Percentiles rank a stretch among this genome's conserved stretches.
phyloP scores from a whole-genome alignment of 2,888 invertebrate species.

The Pandemis cinnamomeana region DNA sequence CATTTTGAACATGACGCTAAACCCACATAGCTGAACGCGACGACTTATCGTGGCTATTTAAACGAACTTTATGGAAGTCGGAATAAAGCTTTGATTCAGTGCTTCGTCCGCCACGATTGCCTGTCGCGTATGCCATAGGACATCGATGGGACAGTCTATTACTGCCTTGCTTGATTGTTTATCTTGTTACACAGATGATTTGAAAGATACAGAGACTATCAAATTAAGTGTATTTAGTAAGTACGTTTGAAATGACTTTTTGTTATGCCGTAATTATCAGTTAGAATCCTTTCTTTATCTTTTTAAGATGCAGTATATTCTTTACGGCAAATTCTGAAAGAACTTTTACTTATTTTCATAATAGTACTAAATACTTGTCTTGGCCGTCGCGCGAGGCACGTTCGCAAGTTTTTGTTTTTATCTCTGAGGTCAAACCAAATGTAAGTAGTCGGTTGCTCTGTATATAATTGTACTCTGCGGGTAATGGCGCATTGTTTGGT shows the following conservation, averaged over 20 bases:
- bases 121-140: conserved; percentile 31
- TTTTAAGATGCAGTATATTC: not conserved
- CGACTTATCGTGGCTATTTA: conserved; percentile 9
- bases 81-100: conserved; percentile 33
- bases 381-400: not conserved
- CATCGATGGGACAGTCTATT: conserved; percentile 44
- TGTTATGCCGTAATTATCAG: not conserved
- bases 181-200: conserved; percentile 48
- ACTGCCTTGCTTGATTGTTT: conserved; percentile 47
- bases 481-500: conserved; percentile 63
- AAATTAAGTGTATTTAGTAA: not conserved
- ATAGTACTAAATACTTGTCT: not conserved
- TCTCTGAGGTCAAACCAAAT: not conserved
- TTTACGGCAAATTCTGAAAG: not conserved
- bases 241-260: not conserved
- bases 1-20: conserved; percentile 55
- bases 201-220: conserved; percentile 32
- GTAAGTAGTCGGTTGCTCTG: conserved; percentile 17
- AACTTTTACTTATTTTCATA: not conserved
- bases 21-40: conserved; percentile 38
- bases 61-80: conserved; percentile 22
- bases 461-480: conserved; percentile 13
- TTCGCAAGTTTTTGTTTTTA: not conserved
- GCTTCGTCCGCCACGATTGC: conserved; percentile 13
- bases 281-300: not conserved